Evolutionary conservation across 2,888 invertebrate species (phyloP).

Genomic region (Cephus pygmeus): DNA sequence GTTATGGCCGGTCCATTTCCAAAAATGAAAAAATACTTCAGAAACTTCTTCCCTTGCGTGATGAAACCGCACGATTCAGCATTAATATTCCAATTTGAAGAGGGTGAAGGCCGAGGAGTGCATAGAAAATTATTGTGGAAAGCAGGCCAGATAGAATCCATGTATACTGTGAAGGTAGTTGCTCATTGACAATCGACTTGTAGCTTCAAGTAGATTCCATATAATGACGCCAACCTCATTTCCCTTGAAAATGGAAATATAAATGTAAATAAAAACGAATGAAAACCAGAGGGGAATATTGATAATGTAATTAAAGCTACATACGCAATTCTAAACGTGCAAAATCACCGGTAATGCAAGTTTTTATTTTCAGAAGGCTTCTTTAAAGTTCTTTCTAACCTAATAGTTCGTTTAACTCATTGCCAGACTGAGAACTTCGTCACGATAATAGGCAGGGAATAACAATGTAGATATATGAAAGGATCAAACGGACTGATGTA

Average conservation of each 20-base stretch:
- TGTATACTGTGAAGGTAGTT: neutral
- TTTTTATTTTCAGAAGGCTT: neutral
- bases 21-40: neutral
- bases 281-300: neutral
- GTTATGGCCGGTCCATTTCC: neutral
- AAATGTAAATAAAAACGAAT: neutral
- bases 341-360: neutral
- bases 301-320: neutral
- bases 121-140: neutral
- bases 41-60: neutral
- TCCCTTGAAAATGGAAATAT: neutral
- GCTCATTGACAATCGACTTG: neutral
- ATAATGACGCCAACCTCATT: neutral
- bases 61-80: neutral
- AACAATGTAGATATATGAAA: neutral
- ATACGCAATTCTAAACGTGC: neutral
- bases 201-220: neutral
- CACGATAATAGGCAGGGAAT: neutral
- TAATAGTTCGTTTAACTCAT: neutral
- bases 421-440: neutral
- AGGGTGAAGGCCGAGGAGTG: neutral
- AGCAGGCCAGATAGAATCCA: neutral
- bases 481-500: neutral
- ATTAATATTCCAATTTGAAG: neutral
- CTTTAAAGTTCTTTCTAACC: neutral